A percentile compares a stretch with the other conserved stretches of the same genome.
Evolutionary conservation across 2,113 vertebrate genomes (phyloP).

Genomic region (Archocentrus centrarchus): DNA sequence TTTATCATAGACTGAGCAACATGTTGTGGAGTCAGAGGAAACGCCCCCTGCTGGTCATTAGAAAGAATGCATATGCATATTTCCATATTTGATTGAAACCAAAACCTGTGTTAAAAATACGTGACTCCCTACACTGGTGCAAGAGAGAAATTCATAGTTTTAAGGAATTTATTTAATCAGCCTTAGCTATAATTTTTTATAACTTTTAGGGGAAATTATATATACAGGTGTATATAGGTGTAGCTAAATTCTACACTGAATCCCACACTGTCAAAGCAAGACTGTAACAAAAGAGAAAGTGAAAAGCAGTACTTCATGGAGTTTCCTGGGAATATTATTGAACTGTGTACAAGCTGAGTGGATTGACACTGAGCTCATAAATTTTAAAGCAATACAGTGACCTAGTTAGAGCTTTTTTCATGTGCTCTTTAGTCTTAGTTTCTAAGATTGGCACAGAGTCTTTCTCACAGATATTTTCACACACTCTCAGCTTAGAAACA

Average conservation of each 20-base stretch:
- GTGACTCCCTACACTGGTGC: neutral
- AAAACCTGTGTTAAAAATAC: neutral
- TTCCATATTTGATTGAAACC: neutral
- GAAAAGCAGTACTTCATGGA: neutral
- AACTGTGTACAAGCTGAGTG: neutral
- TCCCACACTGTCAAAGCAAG: too few relatives aligned
- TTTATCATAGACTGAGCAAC: neutral
- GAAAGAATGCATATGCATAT: neutral
- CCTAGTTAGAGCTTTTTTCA: neutral
- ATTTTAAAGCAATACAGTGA: neutral
- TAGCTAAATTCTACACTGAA: accelerated
- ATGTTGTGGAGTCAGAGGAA: neutral
- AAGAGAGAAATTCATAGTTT: neutral
- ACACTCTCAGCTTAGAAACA: neutral
- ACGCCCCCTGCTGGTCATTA: neutral
- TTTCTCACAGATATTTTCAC: neutral
- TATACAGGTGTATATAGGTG: neutral
- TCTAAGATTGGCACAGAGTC: neutral
- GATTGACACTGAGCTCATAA: neutral
- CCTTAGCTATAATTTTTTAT: neutral
- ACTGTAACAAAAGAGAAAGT: neutral
- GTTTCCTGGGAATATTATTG: neutral
- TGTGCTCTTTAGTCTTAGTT: neutral
- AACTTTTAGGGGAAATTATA: neutral
- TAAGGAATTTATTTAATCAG: neutral